phyloP scores from a whole-genome alignment of 2,888 invertebrate genomes.

The Clanis bilineata region DNA sequence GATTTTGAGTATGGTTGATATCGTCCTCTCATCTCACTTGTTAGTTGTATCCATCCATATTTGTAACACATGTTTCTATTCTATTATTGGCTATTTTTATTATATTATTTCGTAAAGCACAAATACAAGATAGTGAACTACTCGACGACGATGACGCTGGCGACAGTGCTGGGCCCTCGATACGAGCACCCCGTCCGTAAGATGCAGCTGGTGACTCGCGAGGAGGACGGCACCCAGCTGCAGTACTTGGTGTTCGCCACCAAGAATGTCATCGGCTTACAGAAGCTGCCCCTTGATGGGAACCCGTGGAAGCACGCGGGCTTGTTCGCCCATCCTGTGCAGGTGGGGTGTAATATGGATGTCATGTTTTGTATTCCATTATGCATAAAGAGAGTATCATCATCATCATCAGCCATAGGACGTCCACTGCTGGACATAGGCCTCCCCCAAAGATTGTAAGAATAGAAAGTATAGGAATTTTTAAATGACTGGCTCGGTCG shows the following conservation, averaged over 20 bases:
- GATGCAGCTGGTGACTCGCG: conserved; percentile 62
- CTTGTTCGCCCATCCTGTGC: conserved; percentile 84
- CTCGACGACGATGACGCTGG: conserved; percentile 83
- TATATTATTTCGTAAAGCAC: conserved; percentile 60
- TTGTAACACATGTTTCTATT: no score
- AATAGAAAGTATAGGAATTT: no score
- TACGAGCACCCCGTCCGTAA: conserved; percentile 82
- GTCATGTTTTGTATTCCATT: background rate
- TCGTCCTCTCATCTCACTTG: no score
- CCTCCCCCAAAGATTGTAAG: no score
- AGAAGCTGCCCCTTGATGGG: conserved; percentile 87
- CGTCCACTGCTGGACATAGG: no score
- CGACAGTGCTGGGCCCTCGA: conserved; percentile 86
- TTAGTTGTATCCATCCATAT: no score
- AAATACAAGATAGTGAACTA: conserved; percentile 87
- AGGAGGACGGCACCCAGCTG: conserved; percentile 36
- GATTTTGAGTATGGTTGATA: no score
- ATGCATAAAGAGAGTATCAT: background rate
- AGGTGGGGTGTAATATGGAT: conserved; percentile 61
- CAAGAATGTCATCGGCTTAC: conserved; percentile 85
- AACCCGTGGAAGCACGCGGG: conserved; percentile 87
- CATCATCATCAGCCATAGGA: no score
- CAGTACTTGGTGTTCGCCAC: conserved; percentile 85
- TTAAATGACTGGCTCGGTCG: no score
- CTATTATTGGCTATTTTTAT: no score